These are phyloP conservation scores for Oreochromis mossambicus DNA, from an alignment of 2,797 vertebrate species.

Conservation along the genomic window DNA sequence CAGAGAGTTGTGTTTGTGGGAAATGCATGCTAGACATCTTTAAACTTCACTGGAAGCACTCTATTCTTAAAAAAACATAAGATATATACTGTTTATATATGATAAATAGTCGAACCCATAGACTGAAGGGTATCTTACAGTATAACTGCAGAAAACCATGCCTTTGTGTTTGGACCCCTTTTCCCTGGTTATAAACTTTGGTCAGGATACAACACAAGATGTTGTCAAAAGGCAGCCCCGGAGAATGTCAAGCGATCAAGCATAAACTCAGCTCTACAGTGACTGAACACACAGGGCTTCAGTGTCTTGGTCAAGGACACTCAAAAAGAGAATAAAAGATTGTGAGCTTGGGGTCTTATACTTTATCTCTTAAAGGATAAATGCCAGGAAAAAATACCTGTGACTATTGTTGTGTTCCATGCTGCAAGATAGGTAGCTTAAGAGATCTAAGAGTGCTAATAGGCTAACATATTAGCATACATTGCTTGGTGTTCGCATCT, in stretches of 20 bases:
- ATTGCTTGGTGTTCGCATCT: background rate
- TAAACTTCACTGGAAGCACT: background rate
- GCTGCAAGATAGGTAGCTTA: background rate
- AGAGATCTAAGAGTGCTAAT: background rate
- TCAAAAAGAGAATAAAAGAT: background rate
- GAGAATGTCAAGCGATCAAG: slow-evolving; percentile 2
- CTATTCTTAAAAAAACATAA: background rate
- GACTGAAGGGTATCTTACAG: background rate
- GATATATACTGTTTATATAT: background rate
- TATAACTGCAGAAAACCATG: background rate
- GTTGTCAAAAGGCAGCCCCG: background rate
- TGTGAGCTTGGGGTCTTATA: background rate
- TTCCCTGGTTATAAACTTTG: background rate
- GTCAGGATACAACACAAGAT: background rate
- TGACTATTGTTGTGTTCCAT: background rate
- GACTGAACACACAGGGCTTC: background rate
- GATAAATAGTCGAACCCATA: background rate
- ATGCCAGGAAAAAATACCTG: background rate
- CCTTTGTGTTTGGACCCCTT: background rate
- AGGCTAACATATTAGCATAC: background rate
- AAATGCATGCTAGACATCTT: background rate
- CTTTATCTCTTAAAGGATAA: background rate
- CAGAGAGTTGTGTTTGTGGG: background rate
- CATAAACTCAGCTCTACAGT: background rate
- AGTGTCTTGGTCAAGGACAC: background rate